phyloP scores from a whole-genome alignment of 2,797 vertebrate species.

The Tolypeutes matacus region DNA sequence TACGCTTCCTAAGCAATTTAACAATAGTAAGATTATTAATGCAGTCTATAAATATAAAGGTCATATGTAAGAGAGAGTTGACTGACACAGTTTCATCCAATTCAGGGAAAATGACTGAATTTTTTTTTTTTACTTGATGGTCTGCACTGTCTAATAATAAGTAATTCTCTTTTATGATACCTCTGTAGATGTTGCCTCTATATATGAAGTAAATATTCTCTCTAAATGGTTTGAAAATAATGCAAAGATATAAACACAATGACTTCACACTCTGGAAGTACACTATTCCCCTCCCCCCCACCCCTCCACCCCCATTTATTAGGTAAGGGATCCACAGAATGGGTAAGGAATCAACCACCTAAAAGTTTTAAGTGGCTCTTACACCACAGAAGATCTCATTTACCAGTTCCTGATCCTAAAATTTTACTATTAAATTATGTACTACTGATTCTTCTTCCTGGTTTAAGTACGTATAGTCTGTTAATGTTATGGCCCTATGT shows the following conservation, averaged over 20 bases:
- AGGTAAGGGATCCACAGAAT: neutral
- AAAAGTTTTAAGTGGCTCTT: neutral
- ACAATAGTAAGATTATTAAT: slow-evolving; percentile 37
- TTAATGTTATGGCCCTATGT: neutral
- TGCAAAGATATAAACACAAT: neutral
- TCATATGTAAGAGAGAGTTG: slow-evolving; percentile 38
- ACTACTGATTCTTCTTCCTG: neutral
- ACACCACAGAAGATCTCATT: neutral
- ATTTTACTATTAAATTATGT: neutral
- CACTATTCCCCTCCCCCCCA: neutral
- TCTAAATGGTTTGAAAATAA: slow-evolving; percentile 30
- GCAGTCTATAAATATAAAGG: slow-evolving; percentile 46
- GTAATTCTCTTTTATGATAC: slow-evolving; percentile 11
- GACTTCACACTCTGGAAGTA: neutral
- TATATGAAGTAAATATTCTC: slow-evolving; percentile 36
- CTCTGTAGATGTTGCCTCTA: neutral
- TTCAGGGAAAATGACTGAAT: slow-evolving; percentile 28
- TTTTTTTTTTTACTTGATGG: slow-evolving; percentile 52
- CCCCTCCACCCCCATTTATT: neutral
- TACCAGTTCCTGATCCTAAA: neutral
- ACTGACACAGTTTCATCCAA: slow-evolving; percentile 27
- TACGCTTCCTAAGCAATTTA: slow-evolving; percentile 37
- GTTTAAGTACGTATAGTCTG: slow-evolving; percentile 7
- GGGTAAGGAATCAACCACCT: neutral
- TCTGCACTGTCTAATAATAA: slow-evolving; percentile 16